A percentile compares a stretch with the other conserved stretches of the same genome.
Evolutionary conservation across 2,888 invertebrate genomes (phyloP).

Genomic region (Notodonta ziczac): DNA sequence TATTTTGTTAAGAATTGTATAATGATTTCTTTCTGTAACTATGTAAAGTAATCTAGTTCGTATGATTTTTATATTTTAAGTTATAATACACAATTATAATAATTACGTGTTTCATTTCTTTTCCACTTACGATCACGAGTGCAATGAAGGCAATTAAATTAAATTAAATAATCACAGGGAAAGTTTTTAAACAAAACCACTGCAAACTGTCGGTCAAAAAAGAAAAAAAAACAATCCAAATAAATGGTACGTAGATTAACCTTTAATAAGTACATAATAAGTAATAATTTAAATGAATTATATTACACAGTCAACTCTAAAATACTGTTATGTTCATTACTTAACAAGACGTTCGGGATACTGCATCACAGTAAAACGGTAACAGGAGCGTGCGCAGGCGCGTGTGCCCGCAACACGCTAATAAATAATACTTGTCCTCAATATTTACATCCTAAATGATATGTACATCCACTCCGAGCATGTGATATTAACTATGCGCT

Average conservation of each 20-base stretch:
- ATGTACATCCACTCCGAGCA: constrained; percentile 70
- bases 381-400: constrained; percentile 44
- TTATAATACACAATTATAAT: constrained; percentile 35
- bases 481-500: constrained; percentile 40
- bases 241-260: constrained; percentile 62
- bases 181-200: not conserved
- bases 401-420: constrained; percentile 42
- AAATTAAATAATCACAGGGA: too few relatives aligned
- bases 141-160: too few relatives aligned
- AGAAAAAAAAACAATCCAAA: constrained; percentile 15
- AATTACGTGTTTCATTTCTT: constrained; percentile 12
- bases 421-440: constrained; percentile 65
- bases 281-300: constrained; percentile 79
- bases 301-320: constrained; percentile 81
- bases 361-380: constrained; percentile 72
- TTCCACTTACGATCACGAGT: too few relatives aligned
- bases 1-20: constrained; percentile 33
- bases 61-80: constrained; percentile 43
- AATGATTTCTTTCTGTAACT: constrained; percentile 31
- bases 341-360: constrained; percentile 65
- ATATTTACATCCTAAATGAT: constrained; percentile 79
- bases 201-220: not conserved
- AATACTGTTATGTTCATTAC: constrained; percentile 77
- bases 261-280: constrained; percentile 67
- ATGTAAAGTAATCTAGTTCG: constrained; percentile 41